Percentiles rank a stretch among this genome's conserved stretches.
Conservation (phyloP, 2,888 invertebrate genomes). For the Phymatocera aterrima region DNA sequence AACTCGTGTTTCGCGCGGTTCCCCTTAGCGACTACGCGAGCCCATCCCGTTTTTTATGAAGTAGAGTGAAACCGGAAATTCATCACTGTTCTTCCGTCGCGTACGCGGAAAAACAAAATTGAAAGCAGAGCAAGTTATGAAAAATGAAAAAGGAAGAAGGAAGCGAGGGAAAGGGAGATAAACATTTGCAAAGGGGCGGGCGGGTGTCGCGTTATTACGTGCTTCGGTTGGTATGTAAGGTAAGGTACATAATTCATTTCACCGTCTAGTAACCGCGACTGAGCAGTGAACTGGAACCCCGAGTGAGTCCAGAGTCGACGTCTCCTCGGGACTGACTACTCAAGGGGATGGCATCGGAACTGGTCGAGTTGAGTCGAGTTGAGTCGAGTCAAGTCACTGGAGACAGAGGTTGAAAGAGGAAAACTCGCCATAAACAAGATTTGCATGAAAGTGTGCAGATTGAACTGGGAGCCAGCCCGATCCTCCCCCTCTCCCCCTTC, state of each 20-base stretch:
- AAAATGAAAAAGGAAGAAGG: not conserved
- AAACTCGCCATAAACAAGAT: conserved; percentile 24
- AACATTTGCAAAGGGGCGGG: not conserved
- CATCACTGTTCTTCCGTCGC: too few relatives aligned
- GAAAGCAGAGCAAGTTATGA: too few relatives aligned
- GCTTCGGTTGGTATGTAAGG: conserved; percentile 30
- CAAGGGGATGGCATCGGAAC: not conserved
- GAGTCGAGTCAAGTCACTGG: not conserved
- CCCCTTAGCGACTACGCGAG: too few relatives aligned
- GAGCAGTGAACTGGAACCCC: conserved; percentile 39
- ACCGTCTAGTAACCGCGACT: conserved; percentile 42
- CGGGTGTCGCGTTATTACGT: conserved; percentile 41
- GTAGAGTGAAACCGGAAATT: too few relatives aligned
- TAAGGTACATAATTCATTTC: conserved; percentile 40
- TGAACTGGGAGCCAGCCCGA: conserved; percentile 4
- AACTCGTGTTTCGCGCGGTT: too few relatives aligned
- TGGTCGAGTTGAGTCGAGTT: too few relatives aligned
- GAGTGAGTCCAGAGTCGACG: conserved; percentile 23
- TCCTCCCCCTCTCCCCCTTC: not conserved
- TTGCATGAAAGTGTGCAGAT: conserved; percentile 38
- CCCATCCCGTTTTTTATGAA: too few relatives aligned
- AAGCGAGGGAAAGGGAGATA: not conserved
- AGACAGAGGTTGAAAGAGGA: conserved; percentile 31
- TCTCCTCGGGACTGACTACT: conserved; percentile 18
- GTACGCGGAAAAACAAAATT: too few relatives aligned